Conservation (phyloP, 2,888 invertebrate species). For the Caenorhabditis angaria region DNA sequence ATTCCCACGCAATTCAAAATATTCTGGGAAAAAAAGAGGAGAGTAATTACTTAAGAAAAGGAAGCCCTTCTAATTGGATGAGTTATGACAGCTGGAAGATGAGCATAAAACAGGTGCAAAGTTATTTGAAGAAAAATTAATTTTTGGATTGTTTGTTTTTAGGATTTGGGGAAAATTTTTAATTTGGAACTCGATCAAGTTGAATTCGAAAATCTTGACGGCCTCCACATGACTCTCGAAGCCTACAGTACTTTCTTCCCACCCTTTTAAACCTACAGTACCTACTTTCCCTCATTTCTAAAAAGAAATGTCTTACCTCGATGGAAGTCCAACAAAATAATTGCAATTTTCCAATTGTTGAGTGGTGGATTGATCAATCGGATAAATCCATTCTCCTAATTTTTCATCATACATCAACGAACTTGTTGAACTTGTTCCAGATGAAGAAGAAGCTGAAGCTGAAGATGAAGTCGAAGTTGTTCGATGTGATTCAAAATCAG, state of each 20-base stretch:
- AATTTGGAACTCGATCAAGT: no score
- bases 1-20: not conserved
- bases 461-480: conserved; percentile 17
- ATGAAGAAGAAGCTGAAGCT: conserved; percentile 10
- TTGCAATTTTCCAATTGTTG: conserved; percentile 48
- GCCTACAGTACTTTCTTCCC: no score
- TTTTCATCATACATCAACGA: conserved; percentile 46
- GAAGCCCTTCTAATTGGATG: no score
- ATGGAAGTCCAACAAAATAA: conserved; percentile 51
- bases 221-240: no score
- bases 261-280: no score
- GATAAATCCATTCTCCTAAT: conserved; percentile 49
- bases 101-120: not conserved
- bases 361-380: conserved; percentile 41
- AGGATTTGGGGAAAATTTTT: not conserved
- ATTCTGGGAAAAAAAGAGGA: not conserved
- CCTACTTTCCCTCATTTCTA: not conserved
- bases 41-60: no score
- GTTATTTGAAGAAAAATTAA: not conserved
- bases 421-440: conserved; percentile 14
- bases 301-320: conserved; percentile 27
- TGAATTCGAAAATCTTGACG: no score
- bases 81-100: conserved; percentile 2
- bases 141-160: not conserved
- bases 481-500: conserved; percentile 7